Evolutionary conservation across 30 jellyfish, hydroid and myxozoan species (phyloP).

Genomic region (Mastigias papua): DNA sequence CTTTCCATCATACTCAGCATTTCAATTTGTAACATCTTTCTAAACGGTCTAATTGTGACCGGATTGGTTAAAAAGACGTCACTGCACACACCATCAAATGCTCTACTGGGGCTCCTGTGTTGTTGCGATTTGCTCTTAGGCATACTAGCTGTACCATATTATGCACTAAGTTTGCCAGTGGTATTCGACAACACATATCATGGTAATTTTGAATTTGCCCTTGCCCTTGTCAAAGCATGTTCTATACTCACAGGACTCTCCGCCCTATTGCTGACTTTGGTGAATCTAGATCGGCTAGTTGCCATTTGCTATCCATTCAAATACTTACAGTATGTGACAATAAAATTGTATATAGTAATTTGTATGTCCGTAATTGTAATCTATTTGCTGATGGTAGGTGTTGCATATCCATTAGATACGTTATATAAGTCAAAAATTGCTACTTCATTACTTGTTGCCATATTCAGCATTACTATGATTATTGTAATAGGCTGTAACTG

Average conservation of each 20-base stretch:
- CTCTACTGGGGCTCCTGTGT: constrained; percentile 34
- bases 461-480: too few relatives aligned
- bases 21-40: too few relatives aligned
- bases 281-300: constrained; percentile 13
- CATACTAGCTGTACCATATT: background rate
- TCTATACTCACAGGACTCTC: constrained; percentile 4
- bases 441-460: too few relatives aligned
- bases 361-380: too few relatives aligned
- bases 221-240: background rate
- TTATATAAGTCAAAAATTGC: too few relatives aligned
- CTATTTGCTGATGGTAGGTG: background rate
- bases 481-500: too few relatives aligned
- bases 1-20: too few relatives aligned
- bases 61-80: background rate
- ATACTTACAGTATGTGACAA: constrained; percentile 1
- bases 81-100: constrained; percentile 45
- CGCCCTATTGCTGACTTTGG: background rate
- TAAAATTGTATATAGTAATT: background rate
- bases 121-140: constrained; percentile 18
- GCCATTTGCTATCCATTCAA: constrained; percentile 44
- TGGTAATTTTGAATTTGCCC: too few relatives aligned
- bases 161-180: too few relatives aligned
- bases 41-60: constrained; percentile 3
- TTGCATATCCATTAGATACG: background rate
- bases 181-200: too few relatives aligned